Evolutionary conservation across 1,140 invertebrate species (phyloP), one percentile per base, ranked within the genome.

Genomic region (Drosophila azteca): DNA sequence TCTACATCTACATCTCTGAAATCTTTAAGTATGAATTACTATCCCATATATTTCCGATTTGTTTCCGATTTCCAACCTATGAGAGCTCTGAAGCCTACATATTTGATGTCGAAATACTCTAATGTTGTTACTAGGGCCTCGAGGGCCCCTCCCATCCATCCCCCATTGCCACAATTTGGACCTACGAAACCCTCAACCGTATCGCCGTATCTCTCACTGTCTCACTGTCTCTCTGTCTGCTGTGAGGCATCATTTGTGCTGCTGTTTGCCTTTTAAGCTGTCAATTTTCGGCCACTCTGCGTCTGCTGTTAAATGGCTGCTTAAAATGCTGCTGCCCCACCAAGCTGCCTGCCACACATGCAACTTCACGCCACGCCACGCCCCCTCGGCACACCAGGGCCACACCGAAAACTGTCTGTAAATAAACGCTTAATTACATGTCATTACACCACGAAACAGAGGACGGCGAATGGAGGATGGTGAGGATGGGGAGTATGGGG

Each of bases 341-440:
- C 48, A 20, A n/a, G 5, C 49, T 50, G 24, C 35, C 35, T 13
- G 49, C n/a, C 43, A 48, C 39, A 39, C 43, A 52, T 61, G 71
- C 80, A 62, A 67, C 71, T 65, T 60, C 78, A 29, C 15, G 29
- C 22, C 15, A 6, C 3, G 50, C 44, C 50, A 58, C 65, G 52
- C 61, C 64, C 64, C 64, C 59, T 60, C 49, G 35, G 35, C 35
- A 39, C 35, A 39, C 35, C 50, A 17, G 31, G 15, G 24, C 24
- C 35, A 55, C 54, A 68, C 64, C 65, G 46, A 45, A 39, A 74
- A 58, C 80, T 85, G 81, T 85, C 81, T 81, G 81, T 84, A 81
- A 84, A 84, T 84, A 84, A 82, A 77, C 83, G 75, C 74, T 87
- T 88, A 88, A 88, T 88, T 89, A 88, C 83, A 88, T 88, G 83